These are phyloP conservation scores for Ptilodon capucinus DNA, from an alignment of 2,888 invertebrate genomes.

Conservation along the genomic window DNA sequence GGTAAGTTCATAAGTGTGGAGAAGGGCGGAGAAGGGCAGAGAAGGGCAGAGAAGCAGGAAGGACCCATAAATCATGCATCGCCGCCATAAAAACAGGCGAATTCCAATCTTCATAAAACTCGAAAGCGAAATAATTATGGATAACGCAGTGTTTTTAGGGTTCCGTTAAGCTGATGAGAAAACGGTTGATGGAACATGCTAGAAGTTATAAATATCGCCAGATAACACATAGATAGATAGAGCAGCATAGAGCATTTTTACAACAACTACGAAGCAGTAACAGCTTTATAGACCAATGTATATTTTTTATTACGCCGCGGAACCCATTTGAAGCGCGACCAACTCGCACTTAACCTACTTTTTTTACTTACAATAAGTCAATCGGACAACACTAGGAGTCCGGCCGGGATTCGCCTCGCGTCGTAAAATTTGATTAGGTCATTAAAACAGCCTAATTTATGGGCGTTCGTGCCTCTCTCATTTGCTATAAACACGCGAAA, in stretches of 20 bases:
- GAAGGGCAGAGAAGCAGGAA: conserved; percentile 44
- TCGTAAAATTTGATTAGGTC: conserved; percentile 83
- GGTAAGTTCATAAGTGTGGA: conserved; percentile 88
- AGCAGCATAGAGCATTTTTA: neutral
- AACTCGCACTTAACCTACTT: conserved; percentile 2
- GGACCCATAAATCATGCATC: conserved; percentile 64
- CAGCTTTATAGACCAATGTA: neutral
- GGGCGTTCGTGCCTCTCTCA: conserved; percentile 71
- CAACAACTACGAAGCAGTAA: neutral
- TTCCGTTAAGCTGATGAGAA: conserved; percentile 1
- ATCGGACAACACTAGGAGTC: conserved; percentile 81
- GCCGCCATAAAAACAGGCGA: conserved; percentile 68
- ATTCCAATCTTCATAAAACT: conserved; percentile 81
- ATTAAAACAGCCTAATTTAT: conserved; percentile 82
- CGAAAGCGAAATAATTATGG: conserved; percentile 69
- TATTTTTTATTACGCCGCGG: conserved; percentile 11
- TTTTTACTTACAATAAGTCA: conserved; percentile 75
- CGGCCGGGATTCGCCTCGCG: conserved; percentile 74
- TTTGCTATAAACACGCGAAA: conserved; percentile 65
- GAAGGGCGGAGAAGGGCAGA: conserved; percentile 19
- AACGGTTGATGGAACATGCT: neutral
- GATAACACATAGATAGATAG: no score
- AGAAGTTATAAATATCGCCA: no score
- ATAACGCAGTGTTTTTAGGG: conserved; percentile 39
- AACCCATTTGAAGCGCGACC: conserved; percentile 1